A percentile compares a stretch with the other conserved stretches of the same genome.
phyloP scores from a whole-genome alignment of 2,113 vertebrate species.

The Saccopteryx leptura region DNA sequence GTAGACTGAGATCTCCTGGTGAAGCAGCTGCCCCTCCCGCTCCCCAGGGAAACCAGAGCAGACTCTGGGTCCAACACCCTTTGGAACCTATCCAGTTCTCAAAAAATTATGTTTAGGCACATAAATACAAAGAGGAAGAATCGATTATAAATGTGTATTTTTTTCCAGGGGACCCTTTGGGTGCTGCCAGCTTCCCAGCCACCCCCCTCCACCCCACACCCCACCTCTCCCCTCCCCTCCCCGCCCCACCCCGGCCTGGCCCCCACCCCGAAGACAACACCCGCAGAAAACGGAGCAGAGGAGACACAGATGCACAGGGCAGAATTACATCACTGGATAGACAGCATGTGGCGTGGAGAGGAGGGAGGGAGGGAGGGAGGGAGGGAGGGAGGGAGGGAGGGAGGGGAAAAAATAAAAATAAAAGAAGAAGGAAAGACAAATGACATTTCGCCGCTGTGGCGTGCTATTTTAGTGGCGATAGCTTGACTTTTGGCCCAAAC shows the following conservation, averaged over 20 bases:
- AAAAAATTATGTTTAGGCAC: slow-evolving; percentile 19
- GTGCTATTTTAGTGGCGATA: slow-evolving; percentile 87
- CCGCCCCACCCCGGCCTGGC: not conserved
- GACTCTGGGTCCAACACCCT: not conserved
- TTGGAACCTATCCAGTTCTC: not conserved
- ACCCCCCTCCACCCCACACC: not conserved
- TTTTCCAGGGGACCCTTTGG: slow-evolving; percentile 73
- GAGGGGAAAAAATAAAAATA: slow-evolving; percentile 55
- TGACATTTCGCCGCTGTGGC: slow-evolving; percentile 84
- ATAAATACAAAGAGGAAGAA: slow-evolving; percentile 62
- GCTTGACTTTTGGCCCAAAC: slow-evolving; percentile 92
- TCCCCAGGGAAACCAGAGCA: slow-evolving; percentile 40
- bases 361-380: slow-evolving; percentile 68
- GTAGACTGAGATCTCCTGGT: not conserved
- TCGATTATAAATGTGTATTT: not conserved
- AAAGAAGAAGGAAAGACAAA: slow-evolving; percentile 81
- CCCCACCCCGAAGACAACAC: not conserved
- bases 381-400: slow-evolving; percentile 75
- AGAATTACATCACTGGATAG: slow-evolving; percentile 87
- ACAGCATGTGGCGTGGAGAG: slow-evolving; percentile 82
- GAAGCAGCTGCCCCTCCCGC: not conserved
- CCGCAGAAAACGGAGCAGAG: slow-evolving; percentile 72
- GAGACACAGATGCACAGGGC: slow-evolving; percentile 78
- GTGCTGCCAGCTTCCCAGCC: slow-evolving; percentile 63
- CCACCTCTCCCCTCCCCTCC: no score